Conservation (phyloP, 2,797 vertebrate genomes). For the Rhinoraja longicauda region DNA sequence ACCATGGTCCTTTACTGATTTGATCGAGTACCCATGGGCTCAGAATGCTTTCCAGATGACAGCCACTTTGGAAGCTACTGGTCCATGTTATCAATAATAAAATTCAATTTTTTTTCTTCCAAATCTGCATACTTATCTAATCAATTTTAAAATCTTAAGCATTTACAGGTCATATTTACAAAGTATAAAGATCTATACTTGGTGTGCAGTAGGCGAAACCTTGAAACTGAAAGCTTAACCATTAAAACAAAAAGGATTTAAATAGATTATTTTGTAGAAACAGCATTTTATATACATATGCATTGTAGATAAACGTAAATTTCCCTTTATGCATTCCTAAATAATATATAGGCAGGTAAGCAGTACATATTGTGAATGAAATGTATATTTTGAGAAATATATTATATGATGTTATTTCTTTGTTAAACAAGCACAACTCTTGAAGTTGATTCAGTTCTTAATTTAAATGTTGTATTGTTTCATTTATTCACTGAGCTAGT, state of each 20-base stretch:
- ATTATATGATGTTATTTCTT: neutral
- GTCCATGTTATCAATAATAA: neutral
- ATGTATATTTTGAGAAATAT: slow-evolving; percentile 26
- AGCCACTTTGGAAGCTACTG: neutral
- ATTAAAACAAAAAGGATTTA: neutral
- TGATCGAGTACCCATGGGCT: no score
- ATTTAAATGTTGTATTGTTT: slow-evolving; percentile 25
- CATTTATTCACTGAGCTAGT: neutral
- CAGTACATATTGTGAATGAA: neutral
- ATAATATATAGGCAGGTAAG: slow-evolving; percentile 5
- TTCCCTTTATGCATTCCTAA: slow-evolving; percentile 11
- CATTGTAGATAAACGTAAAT: neutral
- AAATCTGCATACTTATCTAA: neutral
- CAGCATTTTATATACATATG: neutral
- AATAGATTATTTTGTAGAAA: neutral
- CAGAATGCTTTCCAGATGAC: neutral
- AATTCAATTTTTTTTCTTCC: no score
- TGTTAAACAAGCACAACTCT: neutral
- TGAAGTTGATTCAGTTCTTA: slow-evolving; percentile 1
- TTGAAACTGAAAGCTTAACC: neutral
- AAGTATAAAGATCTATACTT: neutral
- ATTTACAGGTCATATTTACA: neutral
- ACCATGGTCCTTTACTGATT: neutral
- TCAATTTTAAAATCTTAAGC: neutral
- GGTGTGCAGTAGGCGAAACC: neutral